A percentile compares a stretch with the other conserved stretches of the same genome.
Evolutionary conservation across 2,113 vertebrate species (phyloP).

Genomic region (Perca schrenkii): DNA sequence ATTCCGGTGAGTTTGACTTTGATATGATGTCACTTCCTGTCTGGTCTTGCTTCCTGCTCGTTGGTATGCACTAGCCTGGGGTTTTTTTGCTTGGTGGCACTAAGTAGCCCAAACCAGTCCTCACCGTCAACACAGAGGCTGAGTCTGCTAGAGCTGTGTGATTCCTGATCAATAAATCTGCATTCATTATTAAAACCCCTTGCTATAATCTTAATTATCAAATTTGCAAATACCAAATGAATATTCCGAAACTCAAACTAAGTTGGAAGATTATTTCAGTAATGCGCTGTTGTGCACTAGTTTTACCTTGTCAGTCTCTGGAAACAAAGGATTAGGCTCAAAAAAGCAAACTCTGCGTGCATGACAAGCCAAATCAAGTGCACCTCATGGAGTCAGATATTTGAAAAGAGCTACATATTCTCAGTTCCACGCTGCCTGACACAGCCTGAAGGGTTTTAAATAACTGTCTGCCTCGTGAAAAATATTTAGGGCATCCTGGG

Average conservation of each 20-base stretch:
- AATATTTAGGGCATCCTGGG: constrained; percentile 69
- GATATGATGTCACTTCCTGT: constrained; percentile 68
- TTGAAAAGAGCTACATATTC: constrained; percentile 57
- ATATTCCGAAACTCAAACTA: constrained; percentile 1
- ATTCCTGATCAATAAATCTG: constrained; percentile 24
- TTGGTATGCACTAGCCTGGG: constrained; percentile 72
- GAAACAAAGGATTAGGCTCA: constrained; percentile 57
- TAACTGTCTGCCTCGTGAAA: constrained; percentile 75
- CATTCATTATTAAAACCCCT: constrained; percentile 26
- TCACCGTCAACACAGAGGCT: constrained; percentile 8
- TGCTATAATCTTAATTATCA: not conserved
- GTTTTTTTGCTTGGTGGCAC: constrained; percentile 64
- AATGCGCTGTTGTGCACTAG: constrained; percentile 15
- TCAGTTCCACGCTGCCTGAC: constrained; percentile 53
- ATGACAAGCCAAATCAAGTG: constrained; percentile 52
- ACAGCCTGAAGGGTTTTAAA: constrained; percentile 75
- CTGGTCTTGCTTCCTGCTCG: constrained; percentile 79
- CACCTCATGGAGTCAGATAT: constrained; percentile 50
- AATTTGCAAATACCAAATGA: constrained; percentile 8
- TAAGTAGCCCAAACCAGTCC: constrained; percentile 19
- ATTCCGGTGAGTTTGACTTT: constrained; percentile 82
- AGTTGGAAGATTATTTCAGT: constrained; percentile 16
- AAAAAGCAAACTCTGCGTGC: constrained; percentile 45
- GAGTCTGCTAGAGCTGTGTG: constrained; percentile 21
- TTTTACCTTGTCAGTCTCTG: constrained; percentile 45